These are phyloP conservation scores for Neoseiulus cucumeris DNA, from an alignment of 1,140 invertebrate species.

Conservation along the genomic window DNA sequence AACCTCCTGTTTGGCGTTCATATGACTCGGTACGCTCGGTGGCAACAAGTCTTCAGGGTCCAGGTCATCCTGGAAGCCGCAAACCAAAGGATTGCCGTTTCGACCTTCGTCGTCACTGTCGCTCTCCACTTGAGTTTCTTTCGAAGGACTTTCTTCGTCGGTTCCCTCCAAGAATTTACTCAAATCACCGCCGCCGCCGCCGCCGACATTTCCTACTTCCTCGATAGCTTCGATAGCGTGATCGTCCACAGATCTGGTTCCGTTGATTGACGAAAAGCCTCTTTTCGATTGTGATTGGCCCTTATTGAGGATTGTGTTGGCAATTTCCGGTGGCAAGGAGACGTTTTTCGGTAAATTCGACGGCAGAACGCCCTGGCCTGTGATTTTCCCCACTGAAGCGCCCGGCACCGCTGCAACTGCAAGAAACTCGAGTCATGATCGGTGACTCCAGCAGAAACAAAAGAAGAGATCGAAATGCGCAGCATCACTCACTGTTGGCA, in stretches of 20 bases:
- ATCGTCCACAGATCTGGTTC: not conserved
- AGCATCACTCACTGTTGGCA: constrained; percentile 15
- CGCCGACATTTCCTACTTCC: too few relatives aligned
- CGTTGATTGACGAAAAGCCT: not conserved
- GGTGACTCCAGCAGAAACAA: not conserved
- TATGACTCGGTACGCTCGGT: not conserved
- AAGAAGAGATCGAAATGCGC: not conserved
- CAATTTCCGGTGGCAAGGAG: not conserved
- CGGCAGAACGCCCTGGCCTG: not conserved
- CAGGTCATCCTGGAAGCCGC: constrained; percentile 64
- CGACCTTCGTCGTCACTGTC: constrained; percentile 45
- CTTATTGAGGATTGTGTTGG: constrained; percentile 8
- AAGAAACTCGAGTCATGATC: not conserved
- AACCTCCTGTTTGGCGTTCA: not conserved
- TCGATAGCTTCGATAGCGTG: not conserved
- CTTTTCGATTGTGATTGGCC: not conserved
- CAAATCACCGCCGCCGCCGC: not conserved
- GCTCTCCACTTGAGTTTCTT: constrained; percentile 3
- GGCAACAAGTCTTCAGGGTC: constrained; percentile 39
- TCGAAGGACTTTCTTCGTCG: not conserved
- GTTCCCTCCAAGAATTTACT: not conserved
- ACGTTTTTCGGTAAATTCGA: not conserved
- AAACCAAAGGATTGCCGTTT: constrained; percentile 58
- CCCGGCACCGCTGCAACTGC: constrained; percentile 10
- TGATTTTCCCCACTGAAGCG: constrained; percentile 13